phyloP scores from a whole-genome alignment of 1,140 invertebrate species.

The Nephotettix cincticeps region DNA sequence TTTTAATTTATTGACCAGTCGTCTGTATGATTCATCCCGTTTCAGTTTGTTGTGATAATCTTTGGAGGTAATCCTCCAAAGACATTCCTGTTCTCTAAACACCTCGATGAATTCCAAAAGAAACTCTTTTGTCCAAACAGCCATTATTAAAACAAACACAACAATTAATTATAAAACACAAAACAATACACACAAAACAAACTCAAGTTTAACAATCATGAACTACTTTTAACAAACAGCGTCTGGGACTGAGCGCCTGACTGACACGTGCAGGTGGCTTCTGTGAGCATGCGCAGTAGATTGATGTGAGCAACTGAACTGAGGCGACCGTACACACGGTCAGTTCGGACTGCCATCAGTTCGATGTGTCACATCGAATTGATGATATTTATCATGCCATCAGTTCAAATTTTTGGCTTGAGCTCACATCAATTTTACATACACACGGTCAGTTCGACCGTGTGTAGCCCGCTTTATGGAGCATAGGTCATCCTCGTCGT shows the following conservation, averaged over 20 bases:
- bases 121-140: background rate
- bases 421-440: no score
- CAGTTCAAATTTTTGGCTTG: no score
- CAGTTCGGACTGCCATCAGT: no score
- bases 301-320: background rate
- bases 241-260: no score
- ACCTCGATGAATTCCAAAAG: background rate
- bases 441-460: no score
- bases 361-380: background rate
- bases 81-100: background rate
- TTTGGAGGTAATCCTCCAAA: background rate
- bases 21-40: background rate
- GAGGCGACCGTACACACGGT: background rate
- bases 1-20: background rate
- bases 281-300: background rate
- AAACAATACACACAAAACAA: background rate
- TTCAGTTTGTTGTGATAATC: background rate
- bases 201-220: background rate
- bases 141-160: background rate
- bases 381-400: background rate
- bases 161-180: background rate
- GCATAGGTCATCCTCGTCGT: constrained; percentile 17
- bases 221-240: no score
- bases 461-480: no score
- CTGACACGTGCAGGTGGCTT: background rate